Percentiles rank a stretch among this genome's conserved stretches.
phyloP scores from a whole-genome alignment of 2,797 vertebrate species.

The Halcyon smyrnensis region DNA sequence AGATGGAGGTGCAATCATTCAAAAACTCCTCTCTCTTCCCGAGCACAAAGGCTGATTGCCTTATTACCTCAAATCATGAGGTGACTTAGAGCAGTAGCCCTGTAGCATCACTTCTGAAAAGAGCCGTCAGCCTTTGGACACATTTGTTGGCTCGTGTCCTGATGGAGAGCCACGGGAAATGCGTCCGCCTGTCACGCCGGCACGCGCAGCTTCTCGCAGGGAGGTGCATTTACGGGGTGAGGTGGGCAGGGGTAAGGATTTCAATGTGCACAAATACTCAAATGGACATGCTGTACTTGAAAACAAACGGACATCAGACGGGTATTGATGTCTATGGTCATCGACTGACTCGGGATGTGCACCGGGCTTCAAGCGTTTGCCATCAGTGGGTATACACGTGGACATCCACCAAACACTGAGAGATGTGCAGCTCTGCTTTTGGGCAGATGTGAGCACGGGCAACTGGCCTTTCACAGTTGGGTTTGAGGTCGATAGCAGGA shows the following conservation, averaged over 20 bases:
- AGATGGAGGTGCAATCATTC: slow-evolving; percentile 11
- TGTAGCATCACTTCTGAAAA: not conserved
- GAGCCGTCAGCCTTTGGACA: not conserved
- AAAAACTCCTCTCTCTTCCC: not conserved
- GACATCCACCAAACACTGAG: rapidly evolving
- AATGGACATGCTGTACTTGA: not conserved
- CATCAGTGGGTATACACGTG: not conserved
- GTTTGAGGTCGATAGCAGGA: not conserved
- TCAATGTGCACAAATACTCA: not conserved
- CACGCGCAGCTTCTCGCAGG: rapidly evolving
- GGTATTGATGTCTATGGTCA: not conserved
- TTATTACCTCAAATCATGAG: not conserved
- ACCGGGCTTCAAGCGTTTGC: not conserved
- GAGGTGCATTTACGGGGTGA: not conserved
- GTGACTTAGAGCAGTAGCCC: not conserved
- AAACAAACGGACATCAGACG: not conserved
- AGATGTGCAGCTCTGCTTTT: rapidly evolving
- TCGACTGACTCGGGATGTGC: no score
- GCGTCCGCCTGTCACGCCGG: not conserved
- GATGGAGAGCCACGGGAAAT: rapidly evolving
- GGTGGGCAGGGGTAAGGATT: not conserved
- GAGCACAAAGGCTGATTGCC: not conserved
- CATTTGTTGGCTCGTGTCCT: rapidly evolving
- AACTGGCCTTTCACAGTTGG: not conserved
- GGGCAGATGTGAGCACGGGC: not conserved